phyloP scores from a whole-genome alignment of 2,888 invertebrate genomes.

The Aleiodes alternator region DNA sequence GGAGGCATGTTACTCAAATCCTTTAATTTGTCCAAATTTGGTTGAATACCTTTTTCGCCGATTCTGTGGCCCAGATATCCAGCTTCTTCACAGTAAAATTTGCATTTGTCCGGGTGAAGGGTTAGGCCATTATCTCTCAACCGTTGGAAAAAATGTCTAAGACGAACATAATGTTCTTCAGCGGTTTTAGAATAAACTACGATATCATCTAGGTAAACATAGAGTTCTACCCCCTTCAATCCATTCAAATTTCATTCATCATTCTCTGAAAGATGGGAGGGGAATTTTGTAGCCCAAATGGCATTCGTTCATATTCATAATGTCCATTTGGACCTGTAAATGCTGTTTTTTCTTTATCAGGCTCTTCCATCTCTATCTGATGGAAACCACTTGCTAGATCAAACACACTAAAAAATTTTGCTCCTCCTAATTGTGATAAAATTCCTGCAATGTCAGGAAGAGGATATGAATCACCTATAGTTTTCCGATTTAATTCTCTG shows the following conservation, averaged over 20 bases:
- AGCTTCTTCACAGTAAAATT: too few species aligned
- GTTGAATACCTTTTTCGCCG: background rate
- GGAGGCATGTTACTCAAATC: background rate
- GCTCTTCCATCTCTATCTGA: background rate
- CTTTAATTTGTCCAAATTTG: background rate
- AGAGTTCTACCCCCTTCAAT: too few species aligned
- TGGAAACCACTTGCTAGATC: background rate
- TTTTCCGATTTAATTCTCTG: background rate
- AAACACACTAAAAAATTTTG: background rate
- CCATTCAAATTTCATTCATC: background rate
- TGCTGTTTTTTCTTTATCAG: background rate
- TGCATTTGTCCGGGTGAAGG: too few species aligned
- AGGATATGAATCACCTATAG: constrained; percentile 5
- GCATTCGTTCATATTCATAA: background rate
- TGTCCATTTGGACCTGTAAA: background rate
- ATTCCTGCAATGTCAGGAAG: background rate
- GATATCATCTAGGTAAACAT: too few species aligned
- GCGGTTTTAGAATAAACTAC: too few species aligned
- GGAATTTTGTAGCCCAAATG: background rate
- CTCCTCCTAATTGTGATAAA: background rate
- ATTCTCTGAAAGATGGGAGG: too few species aligned
- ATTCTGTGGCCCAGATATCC: too few species aligned
- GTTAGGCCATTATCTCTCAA: too few species aligned
- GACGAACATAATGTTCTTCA: too few species aligned
- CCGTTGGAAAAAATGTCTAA: too few species aligned